These are phyloP conservation scores for Theocolax elegans DNA, from an alignment of 1,140 invertebrate genomes.

Conservation along the genomic window DNA sequence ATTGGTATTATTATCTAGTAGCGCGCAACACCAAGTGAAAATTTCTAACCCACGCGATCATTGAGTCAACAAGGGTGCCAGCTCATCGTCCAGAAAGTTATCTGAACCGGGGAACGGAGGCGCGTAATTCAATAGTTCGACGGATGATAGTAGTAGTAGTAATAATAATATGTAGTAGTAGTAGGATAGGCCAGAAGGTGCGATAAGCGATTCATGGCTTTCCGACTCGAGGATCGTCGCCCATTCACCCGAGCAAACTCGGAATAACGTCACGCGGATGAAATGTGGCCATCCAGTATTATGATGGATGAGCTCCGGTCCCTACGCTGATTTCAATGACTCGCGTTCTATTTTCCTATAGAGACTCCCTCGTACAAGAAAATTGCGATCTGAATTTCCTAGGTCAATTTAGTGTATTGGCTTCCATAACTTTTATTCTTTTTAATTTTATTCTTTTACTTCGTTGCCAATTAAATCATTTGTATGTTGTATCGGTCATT, in stretches of 20 bases:
- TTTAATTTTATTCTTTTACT: too few relatives aligned
- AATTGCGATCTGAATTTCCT: too few relatives aligned
- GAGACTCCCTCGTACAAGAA: too few relatives aligned
- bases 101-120: neutral
- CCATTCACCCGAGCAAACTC: neutral
- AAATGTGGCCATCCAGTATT: slow-evolving; percentile 26
- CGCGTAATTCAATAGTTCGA: slow-evolving; percentile 28
- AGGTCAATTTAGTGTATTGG: too few relatives aligned
- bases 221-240: slow-evolving; percentile 23
- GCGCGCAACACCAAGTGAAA: too few relatives aligned
- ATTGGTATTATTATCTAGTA: too few relatives aligned
- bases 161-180: too few relatives aligned
- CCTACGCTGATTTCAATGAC: slow-evolving; percentile 20
- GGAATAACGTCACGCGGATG: slow-evolving; percentile 31
- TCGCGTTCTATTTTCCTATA: slow-evolving; percentile 2
- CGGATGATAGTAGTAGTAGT: neutral
- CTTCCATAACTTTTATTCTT: too few relatives aligned
- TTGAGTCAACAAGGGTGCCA: slow-evolving; percentile 7
- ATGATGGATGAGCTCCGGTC: slow-evolving; percentile 29
- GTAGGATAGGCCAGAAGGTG: neutral
- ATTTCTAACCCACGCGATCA: too few relatives aligned
- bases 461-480: too few relatives aligned
- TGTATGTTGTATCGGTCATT: too few relatives aligned
- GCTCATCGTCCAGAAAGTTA: slow-evolving; percentile 32
- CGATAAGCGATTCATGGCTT: slow-evolving; percentile 41